Base-by-base conservation (phyloP, 1,140 invertebrate genomes). In the Nephotettix cincticeps region DNA sequence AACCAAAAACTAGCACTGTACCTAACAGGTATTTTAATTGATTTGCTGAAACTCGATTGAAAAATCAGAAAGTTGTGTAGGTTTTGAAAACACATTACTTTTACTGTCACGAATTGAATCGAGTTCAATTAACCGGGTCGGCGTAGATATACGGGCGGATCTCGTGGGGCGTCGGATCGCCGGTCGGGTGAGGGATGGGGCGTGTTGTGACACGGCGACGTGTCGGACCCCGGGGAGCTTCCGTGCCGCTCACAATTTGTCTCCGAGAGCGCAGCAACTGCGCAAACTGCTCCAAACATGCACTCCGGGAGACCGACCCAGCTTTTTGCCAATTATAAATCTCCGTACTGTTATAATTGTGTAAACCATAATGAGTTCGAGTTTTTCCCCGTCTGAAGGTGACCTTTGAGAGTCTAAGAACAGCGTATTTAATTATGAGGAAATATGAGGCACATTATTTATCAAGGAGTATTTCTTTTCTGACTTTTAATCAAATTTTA, bases 311-410 rank as follows among this genome's bases (percentile, higher is more conserved):
- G 47, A 21, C 47, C 47, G 47, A n/a, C 19, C 47, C 47, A 17
- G 47, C 47, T 51, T 51, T 51, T 51, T 51, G 47, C 47, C 47
- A 51, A 51, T 9, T 51, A 51, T 51, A 51, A 51, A 51, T 51
- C 47, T 51, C 19, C 47, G 14, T n/a, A 51, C 14, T 51, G 47
- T 51, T 51, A 19, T 51, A 51, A 51, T 51, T 51, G 47, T n/a
- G 19, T 19, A 51, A 19, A 51, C 47, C 14, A 51, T 9, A 17
- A 51, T 51, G 4, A 51, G 47, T 21, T 19, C 47, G 4, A n/a
- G 36, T 40, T 51, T 51, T 51, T 51, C n/a, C 47, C 3, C 47
- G 47, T 21, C 47, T 51, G 47, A 6, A 51, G 19, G 47, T 51
- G 47, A 51, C 47, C 47, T 51, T 51, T 51, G 47, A 21, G n/a